Evolutionary conservation across 2,113 vertebrate species (phyloP).

Genomic region (Pluvianellus socialis): DNA sequence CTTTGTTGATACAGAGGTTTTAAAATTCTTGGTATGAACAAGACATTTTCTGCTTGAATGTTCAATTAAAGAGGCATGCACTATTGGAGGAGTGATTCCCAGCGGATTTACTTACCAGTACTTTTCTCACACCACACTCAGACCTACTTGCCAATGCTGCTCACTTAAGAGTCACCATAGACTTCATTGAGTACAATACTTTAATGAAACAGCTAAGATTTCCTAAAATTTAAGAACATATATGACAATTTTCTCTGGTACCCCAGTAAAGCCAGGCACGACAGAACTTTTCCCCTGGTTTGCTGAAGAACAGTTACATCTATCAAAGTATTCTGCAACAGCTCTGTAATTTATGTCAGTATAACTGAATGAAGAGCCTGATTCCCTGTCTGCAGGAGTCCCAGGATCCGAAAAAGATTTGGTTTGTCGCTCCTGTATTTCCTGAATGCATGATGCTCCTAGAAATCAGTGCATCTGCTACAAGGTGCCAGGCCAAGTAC

Average conservation of each 20-base stretch:
- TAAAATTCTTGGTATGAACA: not conserved
- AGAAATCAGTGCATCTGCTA: not conserved
- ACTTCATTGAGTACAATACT: not conserved
- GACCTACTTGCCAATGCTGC: not conserved
- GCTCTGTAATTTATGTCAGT: not conserved
- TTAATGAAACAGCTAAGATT: not conserved
- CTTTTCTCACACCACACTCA: not conserved
- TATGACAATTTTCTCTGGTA: not conserved
- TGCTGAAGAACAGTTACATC: not conserved
- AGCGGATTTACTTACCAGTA: not conserved
- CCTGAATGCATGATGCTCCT: not conserved
- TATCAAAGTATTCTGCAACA: not conserved
- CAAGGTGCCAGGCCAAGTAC: not conserved
- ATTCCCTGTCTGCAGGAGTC: not conserved
- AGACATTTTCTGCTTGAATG: not conserved
- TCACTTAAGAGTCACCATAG: not conserved
- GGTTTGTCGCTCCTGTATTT: not conserved
- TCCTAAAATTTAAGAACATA: not conserved
- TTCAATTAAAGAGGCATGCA: not conserved
- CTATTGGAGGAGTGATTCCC: not conserved
- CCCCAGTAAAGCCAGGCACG: not conserved
- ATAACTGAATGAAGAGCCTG: not conserved
- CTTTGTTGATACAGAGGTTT: not conserved
- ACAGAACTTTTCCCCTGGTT: not conserved
- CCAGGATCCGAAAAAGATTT: not conserved